Evolutionary conservation across 2,113 vertebrate genomes (phyloP).

Genomic region (Phrynosoma platyrhinos): DNA sequence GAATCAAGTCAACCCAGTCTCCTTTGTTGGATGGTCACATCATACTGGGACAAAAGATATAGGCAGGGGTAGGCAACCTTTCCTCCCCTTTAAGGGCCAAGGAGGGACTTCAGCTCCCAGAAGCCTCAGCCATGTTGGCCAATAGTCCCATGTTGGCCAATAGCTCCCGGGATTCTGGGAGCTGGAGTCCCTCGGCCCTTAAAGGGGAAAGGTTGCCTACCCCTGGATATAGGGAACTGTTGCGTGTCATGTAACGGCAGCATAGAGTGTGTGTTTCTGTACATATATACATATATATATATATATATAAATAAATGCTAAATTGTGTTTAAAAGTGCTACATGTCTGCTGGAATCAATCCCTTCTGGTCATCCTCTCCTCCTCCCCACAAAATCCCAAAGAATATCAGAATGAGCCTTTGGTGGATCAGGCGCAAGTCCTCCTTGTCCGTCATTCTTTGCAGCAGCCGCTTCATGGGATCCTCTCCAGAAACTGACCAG

Average conservation of each 20-base stretch:
- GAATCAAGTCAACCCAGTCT: not conserved
- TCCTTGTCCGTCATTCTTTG: not conserved
- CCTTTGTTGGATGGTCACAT: not conserved
- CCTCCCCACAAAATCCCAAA: not conserved
- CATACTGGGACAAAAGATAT: not conserved
- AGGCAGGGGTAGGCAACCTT: too few species aligned
- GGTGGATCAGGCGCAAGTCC: not conserved
- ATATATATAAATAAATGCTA: not conserved
- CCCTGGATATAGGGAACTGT: too few species aligned
- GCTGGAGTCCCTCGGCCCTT: too few species aligned
- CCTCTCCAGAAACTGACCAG: not conserved
- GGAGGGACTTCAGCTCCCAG: too few species aligned
- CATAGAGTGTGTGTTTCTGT: fast-evolving
- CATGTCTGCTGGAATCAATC: not conserved
- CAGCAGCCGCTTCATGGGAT: not conserved
- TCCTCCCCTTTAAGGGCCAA: too few species aligned
- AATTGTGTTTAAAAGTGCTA: not conserved
- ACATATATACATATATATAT: not conserved
- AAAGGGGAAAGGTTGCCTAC: too few species aligned
- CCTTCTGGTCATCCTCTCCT: not conserved
- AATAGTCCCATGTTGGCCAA: too few species aligned
- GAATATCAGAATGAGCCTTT: not conserved
- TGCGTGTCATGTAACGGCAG: not conserved
- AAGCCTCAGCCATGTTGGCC: too few species aligned
- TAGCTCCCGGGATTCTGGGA: too few species aligned